Conservation (phyloP, 2,113 vertebrate genomes). For the Antidorcas marsupialis region DNA sequence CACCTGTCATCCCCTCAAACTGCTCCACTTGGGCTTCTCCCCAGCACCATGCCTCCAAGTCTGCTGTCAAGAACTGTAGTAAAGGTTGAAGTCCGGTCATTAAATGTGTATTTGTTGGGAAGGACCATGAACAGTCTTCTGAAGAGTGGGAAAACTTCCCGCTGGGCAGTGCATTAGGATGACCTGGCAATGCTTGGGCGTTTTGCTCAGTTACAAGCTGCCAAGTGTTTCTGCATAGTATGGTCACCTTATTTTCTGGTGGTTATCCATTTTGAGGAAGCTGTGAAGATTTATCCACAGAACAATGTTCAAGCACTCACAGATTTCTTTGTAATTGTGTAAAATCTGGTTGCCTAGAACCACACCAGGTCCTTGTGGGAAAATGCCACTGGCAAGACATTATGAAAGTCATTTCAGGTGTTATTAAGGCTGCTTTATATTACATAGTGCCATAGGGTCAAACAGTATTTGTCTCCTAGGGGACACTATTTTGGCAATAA, state of each 20-base stretch:
- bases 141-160: neutral
- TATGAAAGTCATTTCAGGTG: neutral
- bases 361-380: neutral
- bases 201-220: neutral
- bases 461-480: conserved; percentile 1
- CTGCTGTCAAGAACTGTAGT: neutral
- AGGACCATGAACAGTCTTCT: neutral
- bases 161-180: neutral
- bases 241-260: neutral
- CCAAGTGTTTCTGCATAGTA: neutral
- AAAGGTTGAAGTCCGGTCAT: neutral
- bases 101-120: neutral
- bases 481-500: conserved; percentile 52
- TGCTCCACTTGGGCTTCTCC: no score
- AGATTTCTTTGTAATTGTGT: neutral
- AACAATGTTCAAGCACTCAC: neutral
- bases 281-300: neutral
- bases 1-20: no score
- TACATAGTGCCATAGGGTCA: neutral
- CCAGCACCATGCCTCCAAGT: no score
- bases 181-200: neutral
- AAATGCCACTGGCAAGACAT: neutral
- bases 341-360: neutral
- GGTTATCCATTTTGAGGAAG: neutral
- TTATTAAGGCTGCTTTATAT: neutral